Conservation (phyloP, 2,797 vertebrate genomes). For the Australoheros facetus region DNA sequence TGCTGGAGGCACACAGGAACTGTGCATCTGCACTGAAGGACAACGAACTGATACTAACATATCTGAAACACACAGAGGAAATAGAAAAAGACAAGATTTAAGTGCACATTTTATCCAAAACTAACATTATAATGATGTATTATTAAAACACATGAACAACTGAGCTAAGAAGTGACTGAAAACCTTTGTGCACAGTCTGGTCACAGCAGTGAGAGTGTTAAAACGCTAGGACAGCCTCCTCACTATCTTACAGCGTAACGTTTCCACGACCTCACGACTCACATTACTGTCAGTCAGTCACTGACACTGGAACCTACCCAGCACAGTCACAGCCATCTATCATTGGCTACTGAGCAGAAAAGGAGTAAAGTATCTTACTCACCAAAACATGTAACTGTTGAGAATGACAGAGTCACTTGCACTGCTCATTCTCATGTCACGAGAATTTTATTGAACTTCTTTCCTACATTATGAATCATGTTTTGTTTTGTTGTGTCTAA, state of each 20-base stretch:
- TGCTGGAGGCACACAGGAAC: slow-evolving; percentile 94
- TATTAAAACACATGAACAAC: neutral
- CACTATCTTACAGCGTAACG: neutral
- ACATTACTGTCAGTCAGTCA: slow-evolving; percentile 4
- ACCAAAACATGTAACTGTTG: slow-evolving; percentile 3
- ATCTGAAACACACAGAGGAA: slow-evolving; percentile 76
- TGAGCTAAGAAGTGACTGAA: neutral
- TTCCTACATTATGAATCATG: neutral
- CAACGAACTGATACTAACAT: slow-evolving; percentile 92
- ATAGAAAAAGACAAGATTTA: neutral
- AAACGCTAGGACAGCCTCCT: neutral
- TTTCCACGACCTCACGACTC: slow-evolving; percentile 9
- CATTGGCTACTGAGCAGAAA: neutral
- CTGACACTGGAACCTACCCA: neutral
- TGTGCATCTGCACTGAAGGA: slow-evolving; percentile 93
- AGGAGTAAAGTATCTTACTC: slow-evolving; percentile 7
- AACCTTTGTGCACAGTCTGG: neutral
- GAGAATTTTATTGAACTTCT: neutral
- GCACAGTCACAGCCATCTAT: neutral
- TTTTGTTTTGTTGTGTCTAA: neutral
- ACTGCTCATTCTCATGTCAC: slow-evolving; percentile 8
- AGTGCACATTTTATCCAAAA: neutral
- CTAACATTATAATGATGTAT: neutral
- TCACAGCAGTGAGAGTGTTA: neutral
- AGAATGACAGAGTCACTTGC: slow-evolving; percentile 6